These are phyloP conservation scores for Pseudachorutes palmiensis DNA, from an alignment of 1,140 invertebrate species.

Conservation along the genomic window DNA sequence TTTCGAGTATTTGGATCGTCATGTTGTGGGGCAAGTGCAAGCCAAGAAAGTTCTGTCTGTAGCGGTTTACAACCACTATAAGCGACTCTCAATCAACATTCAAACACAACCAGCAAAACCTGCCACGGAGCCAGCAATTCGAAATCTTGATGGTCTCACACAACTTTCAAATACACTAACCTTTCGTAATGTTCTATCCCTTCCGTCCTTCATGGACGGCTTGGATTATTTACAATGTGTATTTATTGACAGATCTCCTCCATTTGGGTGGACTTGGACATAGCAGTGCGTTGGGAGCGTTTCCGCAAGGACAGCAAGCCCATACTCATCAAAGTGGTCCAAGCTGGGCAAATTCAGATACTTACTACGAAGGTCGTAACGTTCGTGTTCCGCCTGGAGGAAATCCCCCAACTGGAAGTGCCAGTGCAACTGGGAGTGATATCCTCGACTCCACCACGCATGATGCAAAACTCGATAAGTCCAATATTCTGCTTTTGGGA, in stretches of 20 bases:
- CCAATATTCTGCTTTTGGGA: constrained; percentile 92
- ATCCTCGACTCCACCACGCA: constrained; percentile 75
- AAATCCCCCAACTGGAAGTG: constrained; percentile 32
- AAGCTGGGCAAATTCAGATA: constrained; percentile 37
- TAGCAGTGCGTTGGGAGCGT: constrained; percentile 46
- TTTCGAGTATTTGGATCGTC: constrained; percentile 33
- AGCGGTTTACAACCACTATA: constrained; percentile 98
- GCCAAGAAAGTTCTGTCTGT: constrained; percentile 98
- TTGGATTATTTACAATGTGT: constrained; percentile 5
- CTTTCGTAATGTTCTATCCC: constrained; percentile 20
- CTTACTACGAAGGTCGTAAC: constrained; percentile 36
- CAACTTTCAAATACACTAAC: constrained; percentile 34
- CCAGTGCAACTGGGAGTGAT: constrained; percentile 56
- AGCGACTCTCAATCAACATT: constrained; percentile 90
- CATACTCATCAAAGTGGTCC: constrained; percentile 30
- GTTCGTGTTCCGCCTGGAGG: background rate
- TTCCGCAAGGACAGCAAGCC: constrained; percentile 39
- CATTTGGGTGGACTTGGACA: constrained; percentile 74
- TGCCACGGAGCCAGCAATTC: constrained; percentile 24
- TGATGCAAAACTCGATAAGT: constrained; percentile 89
- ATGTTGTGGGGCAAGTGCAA: constrained; percentile 89
- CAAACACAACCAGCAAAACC: constrained; percentile 46
- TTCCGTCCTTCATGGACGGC: background rate
- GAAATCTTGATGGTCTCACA: constrained; percentile 37
- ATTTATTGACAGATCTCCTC: constrained; percentile 59